These are phyloP conservation scores for Meiosimyza platycephala DNA, from an alignment of 2,888 invertebrate genomes.

Conservation along the genomic window DNA sequence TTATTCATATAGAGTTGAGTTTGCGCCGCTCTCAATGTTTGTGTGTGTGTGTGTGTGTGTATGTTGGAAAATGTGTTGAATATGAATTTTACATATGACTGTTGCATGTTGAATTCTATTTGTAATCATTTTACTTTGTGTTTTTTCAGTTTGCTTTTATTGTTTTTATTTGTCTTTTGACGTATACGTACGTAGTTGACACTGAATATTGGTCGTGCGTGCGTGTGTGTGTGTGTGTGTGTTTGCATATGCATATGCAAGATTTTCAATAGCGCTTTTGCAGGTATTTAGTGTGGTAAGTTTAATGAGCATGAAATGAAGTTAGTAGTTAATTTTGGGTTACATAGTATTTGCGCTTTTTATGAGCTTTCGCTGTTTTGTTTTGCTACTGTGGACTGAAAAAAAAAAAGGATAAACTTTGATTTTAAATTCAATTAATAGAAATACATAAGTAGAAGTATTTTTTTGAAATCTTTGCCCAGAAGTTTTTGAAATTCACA, in stretches of 20 bases:
- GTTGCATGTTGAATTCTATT: too few relatives aligned
- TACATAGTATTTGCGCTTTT: neutral
- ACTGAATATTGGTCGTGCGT: neutral
- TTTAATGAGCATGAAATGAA: slow-evolving; percentile 16
- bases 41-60: slow-evolving; percentile 21
- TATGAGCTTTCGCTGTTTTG: neutral
- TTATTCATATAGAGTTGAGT: neutral
- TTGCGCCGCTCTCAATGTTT: neutral
- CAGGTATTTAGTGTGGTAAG: slow-evolving; percentile 13
- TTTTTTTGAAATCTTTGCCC: too few relatives aligned
- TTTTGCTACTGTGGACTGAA: neutral
- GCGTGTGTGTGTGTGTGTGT: slow-evolving; percentile 19
- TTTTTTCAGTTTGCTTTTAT: slow-evolving; percentile 4
- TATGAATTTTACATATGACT: too few relatives aligned
- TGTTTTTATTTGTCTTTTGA: slow-evolving; percentile 4
- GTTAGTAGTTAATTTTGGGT: slow-evolving; percentile 1
- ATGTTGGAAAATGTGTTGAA: neutral
- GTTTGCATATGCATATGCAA: slow-evolving; percentile 12
- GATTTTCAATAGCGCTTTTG: slow-evolving; percentile 15
- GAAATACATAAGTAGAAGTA: too few relatives aligned
- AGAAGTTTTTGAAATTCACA: too few relatives aligned
- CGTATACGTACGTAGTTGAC: neutral
- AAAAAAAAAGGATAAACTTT: neutral
- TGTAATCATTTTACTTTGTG: too few relatives aligned
- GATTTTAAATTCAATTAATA: too few relatives aligned